Conservation (phyloP, 2,797 vertebrate genomes). For the Chelidonichthys spinosus region DNA sequence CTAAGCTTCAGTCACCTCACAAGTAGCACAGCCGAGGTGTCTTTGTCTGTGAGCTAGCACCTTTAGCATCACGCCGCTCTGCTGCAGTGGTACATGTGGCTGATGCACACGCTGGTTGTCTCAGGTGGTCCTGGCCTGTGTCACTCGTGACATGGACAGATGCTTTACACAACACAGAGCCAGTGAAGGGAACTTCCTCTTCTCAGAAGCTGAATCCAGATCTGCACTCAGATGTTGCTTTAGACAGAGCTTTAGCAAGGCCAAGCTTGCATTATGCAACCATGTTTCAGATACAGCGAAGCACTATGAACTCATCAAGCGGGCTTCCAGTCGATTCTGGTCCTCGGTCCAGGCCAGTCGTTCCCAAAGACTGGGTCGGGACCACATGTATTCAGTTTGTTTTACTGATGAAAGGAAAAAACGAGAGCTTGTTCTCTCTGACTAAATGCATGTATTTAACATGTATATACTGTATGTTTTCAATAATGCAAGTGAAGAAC, state of each 20-base stretch:
- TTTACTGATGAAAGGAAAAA: neutral
- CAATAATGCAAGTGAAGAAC: neutral
- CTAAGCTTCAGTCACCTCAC: constrained; percentile 50
- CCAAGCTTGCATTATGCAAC: neutral
- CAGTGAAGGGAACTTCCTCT: constrained; percentile 70
- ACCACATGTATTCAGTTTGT: neutral
- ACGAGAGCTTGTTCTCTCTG: neutral
- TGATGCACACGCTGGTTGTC: constrained; percentile 58
- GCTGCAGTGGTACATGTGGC: constrained; percentile 48
- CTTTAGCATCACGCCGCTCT: constrained; percentile 7
- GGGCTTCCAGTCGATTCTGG: neutral
- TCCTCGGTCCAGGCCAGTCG: neutral
- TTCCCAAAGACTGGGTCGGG: neutral
- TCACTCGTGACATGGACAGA: constrained; percentile 64
- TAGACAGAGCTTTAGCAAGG: constrained; percentile 6
- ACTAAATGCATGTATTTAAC: neutral
- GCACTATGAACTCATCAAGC: neutral
- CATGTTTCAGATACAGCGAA: constrained; percentile 4
- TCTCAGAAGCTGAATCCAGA: constrained; percentile 35
- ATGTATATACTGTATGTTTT: neutral
- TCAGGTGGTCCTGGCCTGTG: constrained; percentile 70
- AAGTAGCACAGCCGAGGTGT: constrained; percentile 28
- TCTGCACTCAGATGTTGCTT: constrained; percentile 28
- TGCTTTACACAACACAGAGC: constrained; percentile 66
- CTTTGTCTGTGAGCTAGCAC: constrained; percentile 17